Percentiles rank a stretch among this genome's conserved stretches.
phyloP scores from a whole-genome alignment of 2,888 invertebrate genomes.

The Brachypalpus laphriformis region DNA sequence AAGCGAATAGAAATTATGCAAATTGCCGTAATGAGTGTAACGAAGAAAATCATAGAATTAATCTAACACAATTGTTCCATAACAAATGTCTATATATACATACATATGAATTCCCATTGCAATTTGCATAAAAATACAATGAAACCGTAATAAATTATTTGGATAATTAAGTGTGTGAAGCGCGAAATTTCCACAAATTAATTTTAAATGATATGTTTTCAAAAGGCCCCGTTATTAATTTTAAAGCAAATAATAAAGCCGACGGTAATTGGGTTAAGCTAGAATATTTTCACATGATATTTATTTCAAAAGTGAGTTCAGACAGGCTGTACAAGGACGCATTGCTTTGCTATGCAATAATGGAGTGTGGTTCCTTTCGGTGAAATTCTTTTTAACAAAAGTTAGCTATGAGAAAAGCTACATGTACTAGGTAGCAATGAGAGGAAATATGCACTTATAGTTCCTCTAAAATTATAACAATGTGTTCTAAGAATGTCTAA shows the following conservation, averaged over 20 bases:
- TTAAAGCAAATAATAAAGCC: neutral
- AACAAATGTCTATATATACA: constrained; percentile 31
- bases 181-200: constrained; percentile 23
- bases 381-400: no score
- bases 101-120: constrained; percentile 32
- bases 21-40: constrained; percentile 54
- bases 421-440: no score
- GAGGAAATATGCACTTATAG: no score
- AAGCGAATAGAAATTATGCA: constrained; percentile 52
- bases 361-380: no score
- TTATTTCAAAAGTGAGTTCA: no score
- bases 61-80: constrained; percentile 39
- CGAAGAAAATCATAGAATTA: constrained; percentile 44
- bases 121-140: constrained; percentile 65
- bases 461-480: no score
- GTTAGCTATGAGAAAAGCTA: no score
- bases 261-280: neutral
- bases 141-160: constrained; percentile 26
- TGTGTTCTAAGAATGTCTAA: no score
- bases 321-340: no score
- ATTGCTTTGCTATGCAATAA: no score
- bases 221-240: constrained; percentile 1
- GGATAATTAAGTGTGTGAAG: constrained; percentile 35
- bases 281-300: no score
- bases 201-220: constrained; percentile 23